Evolutionary conservation across 2,113 vertebrate species (phyloP).

Genomic region (Gobio gobio): DNA sequence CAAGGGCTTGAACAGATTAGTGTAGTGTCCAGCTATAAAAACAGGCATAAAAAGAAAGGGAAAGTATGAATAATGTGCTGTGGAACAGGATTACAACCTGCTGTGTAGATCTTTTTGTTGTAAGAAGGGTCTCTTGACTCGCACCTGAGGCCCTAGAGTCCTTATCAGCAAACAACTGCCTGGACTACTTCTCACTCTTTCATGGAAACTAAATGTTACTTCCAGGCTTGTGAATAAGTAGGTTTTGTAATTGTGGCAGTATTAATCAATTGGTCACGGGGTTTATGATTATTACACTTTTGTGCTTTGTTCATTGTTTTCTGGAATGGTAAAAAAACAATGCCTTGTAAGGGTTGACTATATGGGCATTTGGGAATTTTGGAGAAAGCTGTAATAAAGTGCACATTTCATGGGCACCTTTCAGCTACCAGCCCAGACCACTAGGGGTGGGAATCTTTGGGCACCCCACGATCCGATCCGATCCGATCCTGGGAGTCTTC

Average conservation of each 20-base stretch:
- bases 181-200: background rate
- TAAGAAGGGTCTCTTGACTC: conserved; percentile 56
- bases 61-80: conserved; percentile 77
- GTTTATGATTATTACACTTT: background rate
- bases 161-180: conserved; percentile 18
- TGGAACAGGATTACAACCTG: conserved; percentile 61
- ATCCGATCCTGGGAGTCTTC: too few species aligned
- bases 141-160: conserved; percentile 41
- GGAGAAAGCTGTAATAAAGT: background rate
- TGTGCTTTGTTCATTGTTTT: conserved; percentile 22
- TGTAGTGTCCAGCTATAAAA: conserved; percentile 79
- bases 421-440: background rate
- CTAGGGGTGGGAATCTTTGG: too few species aligned
- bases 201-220: conserved; percentile 10
- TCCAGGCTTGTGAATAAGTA: background rate
- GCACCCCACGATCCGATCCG: too few species aligned
- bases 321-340: background rate
- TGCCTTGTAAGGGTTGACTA: background rate
- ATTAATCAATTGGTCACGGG: conserved; percentile 25
- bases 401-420: background rate
- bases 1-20: conserved; percentile 73
- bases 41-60: conserved; percentile 67
- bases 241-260: background rate
- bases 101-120: conserved; percentile 54
- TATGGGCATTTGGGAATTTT: background rate